Evolutionary conservation across 2,888 invertebrate genomes (phyloP).

Genomic region (Epistrophella euchroma): DNA sequence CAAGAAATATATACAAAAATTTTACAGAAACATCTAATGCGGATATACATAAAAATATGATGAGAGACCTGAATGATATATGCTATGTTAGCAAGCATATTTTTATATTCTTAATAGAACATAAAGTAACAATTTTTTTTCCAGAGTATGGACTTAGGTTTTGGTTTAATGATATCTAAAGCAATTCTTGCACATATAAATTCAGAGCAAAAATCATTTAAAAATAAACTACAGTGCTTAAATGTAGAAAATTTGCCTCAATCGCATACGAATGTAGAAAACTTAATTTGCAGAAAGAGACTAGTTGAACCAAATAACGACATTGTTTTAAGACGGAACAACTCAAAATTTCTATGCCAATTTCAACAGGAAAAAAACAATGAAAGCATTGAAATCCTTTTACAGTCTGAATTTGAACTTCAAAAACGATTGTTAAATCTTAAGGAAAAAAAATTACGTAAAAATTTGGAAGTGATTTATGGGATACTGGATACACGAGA

Average conservation of each 20-base stretch:
- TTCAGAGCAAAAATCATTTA: constrained; percentile 35
- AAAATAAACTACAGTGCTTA: constrained; percentile 18
- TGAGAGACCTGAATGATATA: constrained; percentile 50
- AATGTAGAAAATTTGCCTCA: constrained; percentile 4
- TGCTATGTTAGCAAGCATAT: constrained; percentile 35
- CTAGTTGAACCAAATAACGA: not conserved
- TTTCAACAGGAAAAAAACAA: constrained; percentile 12
- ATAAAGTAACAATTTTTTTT: not conserved
- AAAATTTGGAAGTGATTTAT: constrained; percentile 49
- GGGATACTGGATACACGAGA: constrained; percentile 35
- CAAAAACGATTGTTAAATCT: constrained; percentile 36
- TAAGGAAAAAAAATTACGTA: constrained; percentile 49
- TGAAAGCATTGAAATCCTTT: constrained; percentile 26
- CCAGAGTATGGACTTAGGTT: constrained; percentile 56
- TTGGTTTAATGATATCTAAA: constrained; percentile 57
- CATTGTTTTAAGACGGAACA: not conserved
- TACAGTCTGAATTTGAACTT: constrained; percentile 46
- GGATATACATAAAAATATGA: constrained; percentile 48
- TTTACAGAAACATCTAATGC: constrained; percentile 37
- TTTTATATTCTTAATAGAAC: not conserved
- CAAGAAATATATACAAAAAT: constrained; percentile 50
- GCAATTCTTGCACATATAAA: constrained; percentile 45
- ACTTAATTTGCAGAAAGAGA: not conserved
- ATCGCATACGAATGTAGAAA: not conserved
- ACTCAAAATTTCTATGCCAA: not conserved